Percentiles rank a stretch among this genome's conserved stretches.
Conservation (phyloP, 2,888 invertebrate genomes). For the Fissipunctia ypsillon region DNA sequence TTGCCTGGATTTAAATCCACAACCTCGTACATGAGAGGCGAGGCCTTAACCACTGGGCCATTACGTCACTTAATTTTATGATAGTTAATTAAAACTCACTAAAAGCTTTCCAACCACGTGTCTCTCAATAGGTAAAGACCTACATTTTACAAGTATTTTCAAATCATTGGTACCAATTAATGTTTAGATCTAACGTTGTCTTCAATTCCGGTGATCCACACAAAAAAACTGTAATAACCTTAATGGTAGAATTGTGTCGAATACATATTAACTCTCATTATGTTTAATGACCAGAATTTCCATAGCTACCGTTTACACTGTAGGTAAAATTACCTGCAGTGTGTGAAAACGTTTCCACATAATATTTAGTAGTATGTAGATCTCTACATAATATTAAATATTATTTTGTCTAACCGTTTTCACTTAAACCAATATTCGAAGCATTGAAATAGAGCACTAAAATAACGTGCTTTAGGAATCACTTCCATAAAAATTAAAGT, state of each 20-base stretch:
- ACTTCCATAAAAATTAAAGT: too few relatives aligned
- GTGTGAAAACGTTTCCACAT: background rate
- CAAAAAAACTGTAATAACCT: conserved; percentile 19
- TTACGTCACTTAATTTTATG: background rate
- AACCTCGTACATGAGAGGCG: too few relatives aligned
- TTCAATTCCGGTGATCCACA: background rate
- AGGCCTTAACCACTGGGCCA: too few relatives aligned
- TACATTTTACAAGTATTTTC: conserved; percentile 11
- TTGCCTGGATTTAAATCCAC: too few relatives aligned
- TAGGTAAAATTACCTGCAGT: background rate
- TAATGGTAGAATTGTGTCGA: background rate
- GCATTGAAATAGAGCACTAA: background rate
- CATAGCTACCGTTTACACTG: background rate
- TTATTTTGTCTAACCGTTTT: background rate
- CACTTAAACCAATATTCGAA: background rate
- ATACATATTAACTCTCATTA: conserved; percentile 2
- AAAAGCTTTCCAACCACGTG: background rate
- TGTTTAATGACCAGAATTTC: background rate
- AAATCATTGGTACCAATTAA: conserved; percentile 5
- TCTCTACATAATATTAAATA: background rate
- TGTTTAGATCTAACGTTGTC: background rate
- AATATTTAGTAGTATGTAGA: background rate
- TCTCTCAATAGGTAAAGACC: background rate
- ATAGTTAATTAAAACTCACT: background rate
- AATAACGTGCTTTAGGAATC: background rate